Base-by-base conservation (phyloP, 92 coral and sea anemone species). In the Heliopora coerulea region DNA sequence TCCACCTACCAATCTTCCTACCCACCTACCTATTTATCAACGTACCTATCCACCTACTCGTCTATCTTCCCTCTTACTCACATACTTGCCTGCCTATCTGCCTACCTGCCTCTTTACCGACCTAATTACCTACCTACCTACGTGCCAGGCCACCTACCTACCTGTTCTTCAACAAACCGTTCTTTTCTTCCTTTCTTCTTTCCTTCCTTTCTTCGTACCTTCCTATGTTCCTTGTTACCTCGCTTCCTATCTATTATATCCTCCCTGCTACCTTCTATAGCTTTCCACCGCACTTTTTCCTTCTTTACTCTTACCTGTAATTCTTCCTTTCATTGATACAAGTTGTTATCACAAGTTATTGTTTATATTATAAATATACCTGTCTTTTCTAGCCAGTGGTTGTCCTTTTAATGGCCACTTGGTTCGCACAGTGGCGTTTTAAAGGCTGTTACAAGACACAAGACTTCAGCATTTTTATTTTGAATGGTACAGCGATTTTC, bases 341-440 rank as follows among this genome's bases (percentile, higher is more conserved):
- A n/a, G n/a, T n/a, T n/a, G n/a, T n/a, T n/a, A n/a, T n/a, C n/a
- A n/a, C n/a, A n/a, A n/a, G n/a, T n/a, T n/a, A n/a, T n/a, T n/a
- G n/a, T n/a, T n/a, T n/a, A n/a, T n/a, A n/a, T n/a, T n/a, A n/a
- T n/a, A n/a, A n/a, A n/a, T n/a, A n/a, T n/a, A n/a, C 29, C n/a
- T 10, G 11, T 34, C 61, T 65, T 49, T 49, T 20, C 46, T 72
- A 91, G 97, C 97, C 96, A 1, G 41, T 88, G 17, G 80, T 91
- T 40, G 96, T 91, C 25, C 86, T 88, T 64, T 69, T 85, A 84
- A 91, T 89, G 96, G 62, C 89, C 77, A 65, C 87, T 13, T 88
- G 87, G 79, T 84, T 89, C 28, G 88, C 89, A 1, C 96, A 88
- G 57, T 91, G 83, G 83, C 83, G 96, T 58, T 83, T 88, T 60